Evolutionary conservation across 1,140 invertebrate genomes (phyloP), one percentile per base, ranked within the genome.

Genomic region (Magallana ariakensis): DNA sequence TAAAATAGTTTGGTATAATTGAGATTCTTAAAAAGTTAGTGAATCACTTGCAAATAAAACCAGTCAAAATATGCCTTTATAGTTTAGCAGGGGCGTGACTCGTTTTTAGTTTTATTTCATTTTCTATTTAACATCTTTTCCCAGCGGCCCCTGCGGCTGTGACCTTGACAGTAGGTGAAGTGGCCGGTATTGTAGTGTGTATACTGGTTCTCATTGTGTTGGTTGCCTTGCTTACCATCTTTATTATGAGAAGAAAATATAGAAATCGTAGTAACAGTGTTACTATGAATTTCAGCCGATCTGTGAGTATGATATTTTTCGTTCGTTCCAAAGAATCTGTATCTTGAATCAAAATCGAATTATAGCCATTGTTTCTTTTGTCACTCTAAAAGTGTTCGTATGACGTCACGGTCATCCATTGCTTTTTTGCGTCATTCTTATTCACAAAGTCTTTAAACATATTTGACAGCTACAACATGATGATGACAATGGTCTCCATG

Each of bases 151-250:
- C 19, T 4, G 7, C 9, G 22, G 22, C 9, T 26, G 33, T 87
- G 16, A 60, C 62, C 7, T 60, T 92, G 54, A 90, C 87, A 33
- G 57, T 19, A 6, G 88, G 87, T n/a, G 87, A 90, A 58, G 57
- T 91, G 16, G 88, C 57, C 19, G 90, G 90, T 11, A 33, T 92
- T 13, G 83, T 90, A 10, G 66, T 90, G 53, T 90, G 91, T 10
- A 33, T 92, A 16, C 13, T 90, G 4, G 5, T 90, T 9, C 46
- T 87, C 13, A 70, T 88, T 19, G 53, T 89, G 9, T 26, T 90
- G 54, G 81, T 87, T 19, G 84, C 86, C 5, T 11, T 90, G n/a
- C 60, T 88, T 4, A 81, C 88, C 6, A 84, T 86, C 0, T 19
- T 91, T 0, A n/a, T 89, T 2, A 87, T 89, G n/a, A 84, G 87